Base-by-base conservation (phyloP, 2,888 invertebrate genomes). In the Hydriomena furcata region DNA sequence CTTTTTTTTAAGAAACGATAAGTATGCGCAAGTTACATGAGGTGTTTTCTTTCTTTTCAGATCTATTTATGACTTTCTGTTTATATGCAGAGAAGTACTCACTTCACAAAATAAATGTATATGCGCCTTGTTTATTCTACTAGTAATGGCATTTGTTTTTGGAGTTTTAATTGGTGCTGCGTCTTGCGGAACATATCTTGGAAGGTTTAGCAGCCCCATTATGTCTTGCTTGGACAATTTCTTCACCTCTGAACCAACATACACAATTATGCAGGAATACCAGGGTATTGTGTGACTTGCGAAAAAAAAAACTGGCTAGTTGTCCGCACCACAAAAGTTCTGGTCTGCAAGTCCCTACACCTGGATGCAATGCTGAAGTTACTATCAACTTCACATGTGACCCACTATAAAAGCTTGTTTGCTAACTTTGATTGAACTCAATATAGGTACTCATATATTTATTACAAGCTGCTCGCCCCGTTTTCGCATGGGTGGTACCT, bases 131-230 rank as follows among this genome's bases (percentile, higher is more conserved):
- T 7, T 75, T 6, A 35, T 66, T 25, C 46, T 82, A 1, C 47
- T 78, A 11, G 44, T 52, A 7, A 6, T 73, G 1, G 60, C 72
- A 1, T 87, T 85, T 57, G 34, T 74, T n/a, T 5, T 68, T 13
- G 88, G 89, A 0, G 11, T 87, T 7, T 23, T 89, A 7, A 42
- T 86, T 20, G 89, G 88, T 1, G 84, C 82, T 27, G 85, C 82
- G 0, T 78, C 85, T 0, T 89, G 89, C 40, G 85, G 87, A 5
- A 68, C 79, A 1, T 67, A 73, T 44, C 71, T 74, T 5, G 75
- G 89, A 7, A 72, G 68, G 48, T 86, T 88, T 54, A 82, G 84
- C 53, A 88, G 84, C 47, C 86, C 86, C 2, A 72, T 88, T 37
- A 60, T 87, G 1, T 70, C 74, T 11, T 88, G 87, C 58, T 73